Evolutionary conservation across 2,888 invertebrate species (phyloP), one percentile per base, ranked within the genome.

Genomic region (Lymantria dispar): DNA sequence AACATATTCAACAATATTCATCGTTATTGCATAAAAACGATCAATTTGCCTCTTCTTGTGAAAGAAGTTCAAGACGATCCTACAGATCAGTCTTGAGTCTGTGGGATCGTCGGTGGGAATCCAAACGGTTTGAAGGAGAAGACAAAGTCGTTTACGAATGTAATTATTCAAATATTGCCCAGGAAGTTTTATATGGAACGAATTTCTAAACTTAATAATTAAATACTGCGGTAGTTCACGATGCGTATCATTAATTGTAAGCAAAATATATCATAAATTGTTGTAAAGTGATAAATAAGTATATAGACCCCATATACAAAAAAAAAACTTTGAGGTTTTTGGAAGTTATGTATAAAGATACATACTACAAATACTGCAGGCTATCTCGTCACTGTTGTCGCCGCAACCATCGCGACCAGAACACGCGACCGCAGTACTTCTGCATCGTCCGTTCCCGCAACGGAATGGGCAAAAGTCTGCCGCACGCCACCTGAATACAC

Each of bases 371-470:
- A 97, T 95, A 59, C 93, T 92, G 85, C 98, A 98, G 57, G 94
- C 94, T 57, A 93, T 94, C 84, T 98, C 98, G 76, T 98, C 98
- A 41, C 96, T 96, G 65, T 96, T 96, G 91, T 98, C 98, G 8
- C 98, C 98, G 74, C 98, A 98, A 14, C 98, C 98, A 80, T 98
- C 97, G 39, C 96, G 93, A 29, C 98, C 98, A 11, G 97, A 97
- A 83, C 98, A 98, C 3, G 96, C 94, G 56, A 98, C 96, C 0
- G 98, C 97, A 51, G 96, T 96, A 45, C 97, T 97, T 50, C 98
- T 93, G 80, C 98, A 98, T 52, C 97, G 92, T 1, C 97, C 97
- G 81, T 98, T 98, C 57, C 94, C 94, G 84, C 98, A 98, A 36
- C 95, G 93, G 78, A 97, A 94, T 38, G 97, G 97, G 74, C 97